Conservation (phyloP, 2,888 invertebrate genomes). For the Chouioia cunea region DNA sequence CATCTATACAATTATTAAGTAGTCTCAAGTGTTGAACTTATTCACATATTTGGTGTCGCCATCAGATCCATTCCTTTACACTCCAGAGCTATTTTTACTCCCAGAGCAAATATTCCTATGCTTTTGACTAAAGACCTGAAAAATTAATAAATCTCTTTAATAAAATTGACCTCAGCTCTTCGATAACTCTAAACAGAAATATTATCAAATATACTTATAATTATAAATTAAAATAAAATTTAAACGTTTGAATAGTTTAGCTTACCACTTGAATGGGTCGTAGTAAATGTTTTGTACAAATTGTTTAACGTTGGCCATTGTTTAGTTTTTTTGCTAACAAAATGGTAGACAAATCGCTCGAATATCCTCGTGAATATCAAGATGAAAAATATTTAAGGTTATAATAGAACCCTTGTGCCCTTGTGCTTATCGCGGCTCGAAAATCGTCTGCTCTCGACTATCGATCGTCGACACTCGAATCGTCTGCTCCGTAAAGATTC, state of each 20-base stretch:
- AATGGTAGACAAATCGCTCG: no score
- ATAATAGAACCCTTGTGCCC: no score
- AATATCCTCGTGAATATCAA: no score
- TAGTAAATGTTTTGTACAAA: slow-evolving; percentile 78
- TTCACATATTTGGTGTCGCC: slow-evolving; percentile 68
- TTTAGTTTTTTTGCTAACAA: background rate
- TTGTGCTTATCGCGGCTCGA: no score
- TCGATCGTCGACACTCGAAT: no score
- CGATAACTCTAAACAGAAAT: no score
- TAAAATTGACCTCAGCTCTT: background rate
- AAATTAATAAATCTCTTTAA: slow-evolving; percentile 48
- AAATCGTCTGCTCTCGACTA: no score
- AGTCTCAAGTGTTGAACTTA: background rate
- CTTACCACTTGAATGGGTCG: slow-evolving; percentile 85
- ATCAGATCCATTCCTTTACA: slow-evolving; percentile 82
- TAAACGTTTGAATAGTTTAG: slow-evolving; percentile 39
- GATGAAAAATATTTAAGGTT: no score
- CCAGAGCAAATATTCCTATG: slow-evolving; percentile 81
- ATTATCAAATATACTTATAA: no score
- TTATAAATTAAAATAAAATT: no score
- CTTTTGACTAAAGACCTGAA: slow-evolving; percentile 86
- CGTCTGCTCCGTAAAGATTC: no score
- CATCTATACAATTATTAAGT: slow-evolving; percentile 8
- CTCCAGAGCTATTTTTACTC: slow-evolving; percentile 83
- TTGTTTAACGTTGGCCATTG: slow-evolving; percentile 37